These are phyloP conservation scores for Parnassius apollo DNA, from an alignment of 2,888 invertebrate species.

Conservation along the genomic window DNA sequence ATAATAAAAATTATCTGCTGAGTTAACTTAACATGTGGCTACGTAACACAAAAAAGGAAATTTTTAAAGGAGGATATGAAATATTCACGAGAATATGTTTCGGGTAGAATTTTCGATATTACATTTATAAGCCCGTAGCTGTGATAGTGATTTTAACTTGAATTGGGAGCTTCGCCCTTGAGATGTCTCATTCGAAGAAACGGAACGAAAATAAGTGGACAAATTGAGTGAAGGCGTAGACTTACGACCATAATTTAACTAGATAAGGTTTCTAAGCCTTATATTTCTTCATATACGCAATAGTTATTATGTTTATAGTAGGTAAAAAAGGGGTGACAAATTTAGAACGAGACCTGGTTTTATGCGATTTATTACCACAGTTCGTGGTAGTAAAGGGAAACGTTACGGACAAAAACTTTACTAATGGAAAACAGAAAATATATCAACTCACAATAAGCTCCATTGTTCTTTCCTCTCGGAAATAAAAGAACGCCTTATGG, in stretches of 20 bases:
- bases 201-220: conserved; percentile 27
- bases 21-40: too few species aligned
- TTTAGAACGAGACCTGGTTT: too few species aligned
- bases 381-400: too few species aligned
- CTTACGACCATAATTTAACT: conserved; percentile 23
- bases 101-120: conserved; percentile 4
- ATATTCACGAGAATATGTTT: conserved; percentile 8
- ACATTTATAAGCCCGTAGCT: conserved; percentile 21
- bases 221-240: conserved; percentile 27
- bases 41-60: neutral
- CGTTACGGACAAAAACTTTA: too few species aligned
- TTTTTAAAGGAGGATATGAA: neutral
- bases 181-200: conserved; percentile 27
- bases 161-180: conserved; percentile 28
- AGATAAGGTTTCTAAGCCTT: conserved; percentile 19
- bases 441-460: too few species aligned
- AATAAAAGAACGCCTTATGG: too few species aligned
- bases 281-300: conserved; percentile 1
- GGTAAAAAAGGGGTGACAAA: too few species aligned
- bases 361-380: too few species aligned
- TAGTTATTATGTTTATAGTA: too few species aligned
- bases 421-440: too few species aligned
- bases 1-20: too few species aligned
- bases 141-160: conserved; percentile 24
- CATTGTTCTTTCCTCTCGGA: too few species aligned